phyloP scores from a whole-genome alignment of 2,797 vertebrate species.

The Tokudaia tokunoshimensis region DNA sequence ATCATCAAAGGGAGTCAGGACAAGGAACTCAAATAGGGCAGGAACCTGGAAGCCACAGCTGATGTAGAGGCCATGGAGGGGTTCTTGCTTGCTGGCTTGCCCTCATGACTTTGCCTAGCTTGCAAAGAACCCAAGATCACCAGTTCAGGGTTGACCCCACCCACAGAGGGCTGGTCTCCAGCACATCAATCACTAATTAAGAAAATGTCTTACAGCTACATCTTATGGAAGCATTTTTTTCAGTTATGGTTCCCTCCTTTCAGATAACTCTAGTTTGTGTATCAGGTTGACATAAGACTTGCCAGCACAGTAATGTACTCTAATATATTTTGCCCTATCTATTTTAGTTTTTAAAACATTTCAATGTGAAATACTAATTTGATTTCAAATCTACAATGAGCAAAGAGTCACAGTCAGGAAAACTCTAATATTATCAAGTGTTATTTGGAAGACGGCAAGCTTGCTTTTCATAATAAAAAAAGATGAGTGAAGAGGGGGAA shows the following conservation, averaged over 20 bases:
- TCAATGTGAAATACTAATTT: background rate
- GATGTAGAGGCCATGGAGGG: background rate
- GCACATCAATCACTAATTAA: background rate
- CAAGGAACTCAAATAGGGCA: background rate
- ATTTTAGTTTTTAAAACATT: background rate
- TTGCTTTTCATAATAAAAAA: constrained; percentile 6
- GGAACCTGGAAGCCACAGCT: background rate
- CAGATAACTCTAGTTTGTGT: background rate
- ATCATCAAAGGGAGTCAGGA: background rate
- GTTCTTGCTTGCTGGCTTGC: background rate
- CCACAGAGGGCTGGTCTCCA: background rate
- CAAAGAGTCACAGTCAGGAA: background rate
- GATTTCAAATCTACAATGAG: background rate
- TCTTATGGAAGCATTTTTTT: background rate
- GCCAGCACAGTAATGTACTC: background rate
- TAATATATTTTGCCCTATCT: background rate
- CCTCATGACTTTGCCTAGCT: background rate
- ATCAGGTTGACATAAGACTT: background rate
- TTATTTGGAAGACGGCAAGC: background rate
- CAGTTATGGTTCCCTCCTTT: background rate
- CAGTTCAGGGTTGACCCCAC: background rate
- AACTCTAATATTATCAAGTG: background rate
- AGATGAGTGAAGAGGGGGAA: background rate
- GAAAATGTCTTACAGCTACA: background rate
- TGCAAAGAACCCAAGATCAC: background rate